Evolutionary conservation across 2,797 vertebrate genomes (phyloP).

Genomic region (Rhinella marina): DNA sequence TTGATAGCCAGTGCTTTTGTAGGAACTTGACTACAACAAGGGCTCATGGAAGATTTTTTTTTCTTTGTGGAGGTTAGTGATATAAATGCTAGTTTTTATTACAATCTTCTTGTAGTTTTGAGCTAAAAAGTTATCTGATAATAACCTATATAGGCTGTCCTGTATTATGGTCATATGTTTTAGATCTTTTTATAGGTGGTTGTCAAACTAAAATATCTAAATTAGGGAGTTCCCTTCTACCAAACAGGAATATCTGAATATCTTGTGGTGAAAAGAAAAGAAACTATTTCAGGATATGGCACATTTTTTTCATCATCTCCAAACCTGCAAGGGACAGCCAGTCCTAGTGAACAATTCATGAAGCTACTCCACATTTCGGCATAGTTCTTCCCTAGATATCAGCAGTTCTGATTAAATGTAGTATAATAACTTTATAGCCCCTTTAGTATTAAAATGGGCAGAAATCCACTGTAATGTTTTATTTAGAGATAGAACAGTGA

Average conservation of each 20-base stretch:
- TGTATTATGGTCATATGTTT: too few species aligned
- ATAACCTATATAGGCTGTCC: too few species aligned
- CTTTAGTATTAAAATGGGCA: constrained; percentile 37
- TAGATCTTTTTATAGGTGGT: too few species aligned
- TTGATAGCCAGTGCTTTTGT: not conserved
- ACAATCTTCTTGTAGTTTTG: too few species aligned
- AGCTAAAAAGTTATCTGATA: too few species aligned
- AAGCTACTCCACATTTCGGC: constrained; percentile 54
- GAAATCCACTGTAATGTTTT: constrained; percentile 31
- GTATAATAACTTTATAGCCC: constrained; percentile 33
- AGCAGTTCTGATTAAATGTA: constrained; percentile 61
- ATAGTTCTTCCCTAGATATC: not conserved
- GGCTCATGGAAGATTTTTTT: too few species aligned
- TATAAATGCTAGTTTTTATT: too few species aligned
- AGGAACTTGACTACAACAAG: not conserved
- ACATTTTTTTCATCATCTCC: constrained; percentile 50
- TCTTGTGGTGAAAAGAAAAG: not conserved
- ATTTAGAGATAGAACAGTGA: constrained; percentile 14
- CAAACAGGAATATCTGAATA: not conserved
- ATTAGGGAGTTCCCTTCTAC: not conserved
- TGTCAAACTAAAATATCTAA: too few species aligned
- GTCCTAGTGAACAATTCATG: constrained; percentile 45
- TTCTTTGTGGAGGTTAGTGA: too few species aligned
- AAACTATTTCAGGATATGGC: not conserved
- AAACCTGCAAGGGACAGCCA: constrained; percentile 8